A percentile compares a stretch with the other conserved stretches of the same genome.
phyloP scores from a whole-genome alignment of 2,888 invertebrate genomes.

The Polyommatus iphigenia region DNA sequence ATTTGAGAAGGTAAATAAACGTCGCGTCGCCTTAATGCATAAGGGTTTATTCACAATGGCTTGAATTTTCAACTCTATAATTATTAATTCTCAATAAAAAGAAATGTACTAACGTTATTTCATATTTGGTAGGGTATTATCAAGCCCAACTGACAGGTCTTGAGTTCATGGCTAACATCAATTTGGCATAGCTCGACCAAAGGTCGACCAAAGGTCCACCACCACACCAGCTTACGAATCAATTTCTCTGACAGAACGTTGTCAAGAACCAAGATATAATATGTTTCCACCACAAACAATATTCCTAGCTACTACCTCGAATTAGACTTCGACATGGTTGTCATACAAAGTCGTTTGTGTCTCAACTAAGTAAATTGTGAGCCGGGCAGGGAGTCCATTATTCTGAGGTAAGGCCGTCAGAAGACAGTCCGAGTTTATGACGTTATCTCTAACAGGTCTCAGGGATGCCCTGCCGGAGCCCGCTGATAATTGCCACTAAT shows the following conservation, averaged over 20 bases:
- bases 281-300: background rate
- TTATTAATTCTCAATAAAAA: no score
- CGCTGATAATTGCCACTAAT: slow-evolving; percentile 78
- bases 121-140: no score
- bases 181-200: no score
- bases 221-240: no score
- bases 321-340: background rate
- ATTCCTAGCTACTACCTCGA: background rate
- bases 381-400: slow-evolving; percentile 60
- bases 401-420: slow-evolving; percentile 69
- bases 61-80: no score
- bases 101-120: no score
- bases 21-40: background rate
- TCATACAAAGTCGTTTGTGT: slow-evolving; percentile 6
- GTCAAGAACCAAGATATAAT: background rate
- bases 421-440: slow-evolving; percentile 78
- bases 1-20: background rate
- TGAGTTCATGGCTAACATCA: no score
- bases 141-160: no score
- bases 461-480: slow-evolving; percentile 59
- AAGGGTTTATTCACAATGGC: background rate
- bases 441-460: slow-evolving; percentile 79
- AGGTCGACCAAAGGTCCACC: no score
- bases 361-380: background rate
- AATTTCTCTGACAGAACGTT: background rate